phyloP scores from a whole-genome alignment of 2,888 invertebrate genomes.

The Lottia gigantea region DNA sequence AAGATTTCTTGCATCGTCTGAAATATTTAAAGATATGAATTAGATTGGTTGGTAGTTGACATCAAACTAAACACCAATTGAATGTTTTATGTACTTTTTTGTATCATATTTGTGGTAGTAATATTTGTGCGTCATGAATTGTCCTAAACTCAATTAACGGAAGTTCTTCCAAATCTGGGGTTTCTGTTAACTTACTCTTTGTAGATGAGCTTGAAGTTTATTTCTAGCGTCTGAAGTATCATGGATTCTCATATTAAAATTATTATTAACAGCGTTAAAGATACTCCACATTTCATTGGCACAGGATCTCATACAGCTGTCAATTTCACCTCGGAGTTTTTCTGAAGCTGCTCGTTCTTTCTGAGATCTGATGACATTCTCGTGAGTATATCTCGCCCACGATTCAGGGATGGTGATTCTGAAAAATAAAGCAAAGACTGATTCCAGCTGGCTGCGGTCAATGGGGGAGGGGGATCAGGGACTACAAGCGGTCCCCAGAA shows the following conservation, averaged over 20 bases:
- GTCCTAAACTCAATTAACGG: too few species aligned
- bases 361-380: conserved; percentile 66
- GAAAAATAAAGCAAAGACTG: conserved; percentile 1
- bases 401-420: conserved; percentile 76
- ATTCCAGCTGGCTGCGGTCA: too few species aligned
- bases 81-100: too few species aligned
- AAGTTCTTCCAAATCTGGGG: too few species aligned
- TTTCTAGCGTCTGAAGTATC: conserved; percentile 64
- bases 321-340: conserved; percentile 62
- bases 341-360: conserved; percentile 62
- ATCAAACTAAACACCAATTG: too few species aligned
- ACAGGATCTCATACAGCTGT: conserved; percentile 57
- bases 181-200: conserved; percentile 53
- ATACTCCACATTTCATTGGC: conserved; percentile 67
- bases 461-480: too few species aligned
- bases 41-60: too few species aligned
- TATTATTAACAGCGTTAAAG: conserved; percentile 66
- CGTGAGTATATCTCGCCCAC: conserved; percentile 65
- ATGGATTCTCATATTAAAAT: conserved; percentile 60
- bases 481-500: too few species aligned
- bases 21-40: neutral
- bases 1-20: conserved; percentile 91
- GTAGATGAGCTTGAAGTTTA: conserved; percentile 65
- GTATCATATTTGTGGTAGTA: too few species aligned
- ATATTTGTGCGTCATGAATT: too few species aligned